These are phyloP conservation scores for Scrobipalpa atriplicella DNA, from an alignment of 2,888 invertebrate species.

Conservation along the genomic window DNA sequence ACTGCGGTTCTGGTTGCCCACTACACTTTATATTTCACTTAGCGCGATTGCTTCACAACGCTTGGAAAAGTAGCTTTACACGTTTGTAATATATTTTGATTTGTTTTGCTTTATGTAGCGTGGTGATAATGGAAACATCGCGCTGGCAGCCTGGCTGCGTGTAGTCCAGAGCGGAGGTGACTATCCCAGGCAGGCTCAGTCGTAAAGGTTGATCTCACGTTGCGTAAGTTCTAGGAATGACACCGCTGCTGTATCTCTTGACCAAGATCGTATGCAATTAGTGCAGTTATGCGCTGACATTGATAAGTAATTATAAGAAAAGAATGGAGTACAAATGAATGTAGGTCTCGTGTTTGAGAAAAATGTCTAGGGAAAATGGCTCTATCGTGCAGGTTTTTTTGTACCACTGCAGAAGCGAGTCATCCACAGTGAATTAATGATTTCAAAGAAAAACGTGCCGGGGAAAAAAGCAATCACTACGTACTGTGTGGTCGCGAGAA, in stretches of 20 bases:
- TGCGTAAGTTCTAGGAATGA: constrained; percentile 19
- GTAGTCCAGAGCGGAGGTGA: constrained; percentile 8
- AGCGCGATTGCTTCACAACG: neutral
- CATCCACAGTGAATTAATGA: neutral
- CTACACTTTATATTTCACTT: constrained; percentile 26
- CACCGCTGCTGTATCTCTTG: neutral
- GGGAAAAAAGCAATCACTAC: too few relatives aligned
- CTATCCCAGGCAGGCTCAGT: constrained; percentile 17
- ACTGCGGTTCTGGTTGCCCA: constrained; percentile 25
- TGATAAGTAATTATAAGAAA: constrained; percentile 7
- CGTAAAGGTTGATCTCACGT: constrained; percentile 11
- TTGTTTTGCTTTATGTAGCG: neutral
- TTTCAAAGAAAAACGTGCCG: neutral
- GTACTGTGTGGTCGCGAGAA: too few relatives aligned
- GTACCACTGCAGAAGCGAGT: neutral
- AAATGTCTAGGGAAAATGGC: neutral
- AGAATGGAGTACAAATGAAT: neutral
- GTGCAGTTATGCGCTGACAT: neutral
- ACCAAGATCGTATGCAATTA: constrained; percentile 20
- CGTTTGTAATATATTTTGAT: constrained; percentile 1
- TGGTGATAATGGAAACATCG: neutral
- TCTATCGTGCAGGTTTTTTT: neutral
- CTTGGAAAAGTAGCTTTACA: constrained; percentile 1
- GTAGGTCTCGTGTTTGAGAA: neutral
- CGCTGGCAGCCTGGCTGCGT: neutral